Conservation (phyloP, 2,888 invertebrate genomes). For the Tetragonisca angustula region DNA sequence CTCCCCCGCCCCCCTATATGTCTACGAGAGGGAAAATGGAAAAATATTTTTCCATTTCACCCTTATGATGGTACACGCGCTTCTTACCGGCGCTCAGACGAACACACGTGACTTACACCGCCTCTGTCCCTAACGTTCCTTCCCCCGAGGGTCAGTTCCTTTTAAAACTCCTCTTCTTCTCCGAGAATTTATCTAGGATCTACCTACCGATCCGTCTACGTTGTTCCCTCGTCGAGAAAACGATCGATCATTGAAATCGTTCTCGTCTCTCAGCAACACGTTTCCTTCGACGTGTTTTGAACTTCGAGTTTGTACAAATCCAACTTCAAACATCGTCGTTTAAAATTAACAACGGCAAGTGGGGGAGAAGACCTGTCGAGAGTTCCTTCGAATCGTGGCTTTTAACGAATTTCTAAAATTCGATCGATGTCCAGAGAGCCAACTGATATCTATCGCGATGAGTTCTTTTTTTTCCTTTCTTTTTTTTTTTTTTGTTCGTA, state of each 20-base stretch:
- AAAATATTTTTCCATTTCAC: slow-evolving; percentile 76
- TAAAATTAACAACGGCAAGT: not conserved
- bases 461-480: slow-evolving; percentile 36
- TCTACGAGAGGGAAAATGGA: slow-evolving; percentile 69
- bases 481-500: slow-evolving; percentile 2
- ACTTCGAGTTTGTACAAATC: too few relatives aligned
- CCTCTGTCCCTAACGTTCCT: not conserved
- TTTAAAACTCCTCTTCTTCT: not conserved
- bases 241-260: not conserved
- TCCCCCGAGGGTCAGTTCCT: slow-evolving; percentile 45
- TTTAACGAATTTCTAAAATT: slow-evolving; percentile 37
- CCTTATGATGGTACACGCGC: slow-evolving; percentile 50
- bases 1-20: slow-evolving; percentile 32
- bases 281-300: not conserved
- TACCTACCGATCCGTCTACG: not conserved
- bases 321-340: not conserved
- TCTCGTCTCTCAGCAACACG: not conserved
- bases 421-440: slow-evolving; percentile 33
- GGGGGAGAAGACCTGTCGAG: too few relatives aligned
- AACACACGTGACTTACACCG: slow-evolving; percentile 31
- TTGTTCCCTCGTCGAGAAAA: not conserved
- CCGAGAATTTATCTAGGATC: too few relatives aligned
- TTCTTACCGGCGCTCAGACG: slow-evolving; percentile 19
- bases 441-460: slow-evolving; percentile 54
- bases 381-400: not conserved